Conservation (phyloP, 2,797 vertebrate species). For the Pagetopsis macropterus region DNA sequence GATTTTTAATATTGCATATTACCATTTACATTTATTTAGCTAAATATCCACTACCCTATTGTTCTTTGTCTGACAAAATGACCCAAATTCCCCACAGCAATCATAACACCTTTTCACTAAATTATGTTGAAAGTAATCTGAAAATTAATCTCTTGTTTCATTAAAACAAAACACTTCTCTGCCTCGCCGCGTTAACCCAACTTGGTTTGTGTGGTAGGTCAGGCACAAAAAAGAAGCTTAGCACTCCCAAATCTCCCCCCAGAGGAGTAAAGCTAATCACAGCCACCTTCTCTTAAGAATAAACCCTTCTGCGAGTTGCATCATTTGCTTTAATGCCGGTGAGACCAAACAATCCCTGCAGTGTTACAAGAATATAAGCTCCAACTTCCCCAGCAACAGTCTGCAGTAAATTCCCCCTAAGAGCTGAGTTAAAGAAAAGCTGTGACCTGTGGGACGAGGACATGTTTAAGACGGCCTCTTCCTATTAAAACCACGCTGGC, state of each 20-base stretch:
- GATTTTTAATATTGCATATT: background rate
- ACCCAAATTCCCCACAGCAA: conserved; percentile 9
- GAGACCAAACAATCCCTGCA: conserved; percentile 29
- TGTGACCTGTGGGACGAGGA: conserved; percentile 18
- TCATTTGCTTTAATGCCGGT: conserved; percentile 52
- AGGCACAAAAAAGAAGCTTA: conserved; percentile 30
- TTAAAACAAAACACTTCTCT: background rate
- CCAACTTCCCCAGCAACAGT: conserved; percentile 16
- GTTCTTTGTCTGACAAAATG: background rate
- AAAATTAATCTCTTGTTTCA: conserved; percentile 11
- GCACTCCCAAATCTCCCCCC: conserved; percentile 49
- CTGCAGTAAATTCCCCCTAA: background rate
- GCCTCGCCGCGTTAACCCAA: conserved; percentile 10
- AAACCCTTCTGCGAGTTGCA: conserved; percentile 47
- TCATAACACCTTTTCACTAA: conserved; percentile 5
- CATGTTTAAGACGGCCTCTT: conserved; percentile 22
- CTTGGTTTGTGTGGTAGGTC: conserved; percentile 35
- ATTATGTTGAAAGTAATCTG: conserved; percentile 19
- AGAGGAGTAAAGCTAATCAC: conserved; percentile 54
- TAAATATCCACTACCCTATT: background rate
- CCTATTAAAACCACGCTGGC: conserved; percentile 49
- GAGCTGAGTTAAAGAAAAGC: conserved; percentile 31
- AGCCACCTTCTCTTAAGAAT: conserved; percentile 47
- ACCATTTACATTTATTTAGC: background rate
- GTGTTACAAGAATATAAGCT: background rate